These are phyloP conservation scores for Phaenicophaeus curvirostris DNA, from an alignment of 2,797 vertebrate genomes.

Conservation along the genomic window DNA sequence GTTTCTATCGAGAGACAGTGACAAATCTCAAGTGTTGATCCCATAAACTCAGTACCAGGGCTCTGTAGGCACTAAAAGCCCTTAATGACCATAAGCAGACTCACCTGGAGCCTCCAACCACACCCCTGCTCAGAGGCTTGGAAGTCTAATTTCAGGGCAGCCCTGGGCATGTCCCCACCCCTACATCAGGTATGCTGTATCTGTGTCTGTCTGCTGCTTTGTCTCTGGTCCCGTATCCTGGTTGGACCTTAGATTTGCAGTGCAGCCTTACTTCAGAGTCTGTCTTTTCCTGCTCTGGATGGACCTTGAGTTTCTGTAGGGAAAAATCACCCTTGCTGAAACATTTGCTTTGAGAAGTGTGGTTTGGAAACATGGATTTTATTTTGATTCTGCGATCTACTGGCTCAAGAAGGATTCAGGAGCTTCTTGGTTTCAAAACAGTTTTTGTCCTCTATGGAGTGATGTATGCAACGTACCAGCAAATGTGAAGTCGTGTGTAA, in stretches of 20 bases:
- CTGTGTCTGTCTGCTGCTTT: background rate
- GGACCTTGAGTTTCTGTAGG: background rate
- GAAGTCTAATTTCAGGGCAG: background rate
- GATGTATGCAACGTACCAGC: background rate
- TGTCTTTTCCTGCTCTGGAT: background rate
- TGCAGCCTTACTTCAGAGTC: background rate
- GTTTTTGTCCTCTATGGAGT: background rate
- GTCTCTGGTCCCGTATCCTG: background rate
- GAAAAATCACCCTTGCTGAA: background rate
- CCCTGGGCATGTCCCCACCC: accelerated
- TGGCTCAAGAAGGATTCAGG: background rate
- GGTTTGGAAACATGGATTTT: background rate
- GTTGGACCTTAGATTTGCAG: background rate
- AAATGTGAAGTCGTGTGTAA: background rate
- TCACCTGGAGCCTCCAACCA: background rate
- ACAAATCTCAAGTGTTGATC: background rate
- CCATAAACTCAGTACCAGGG: background rate
- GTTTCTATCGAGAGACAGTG: background rate
- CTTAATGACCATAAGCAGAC: background rate
- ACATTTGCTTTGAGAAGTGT: background rate
- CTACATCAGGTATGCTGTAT: accelerated
- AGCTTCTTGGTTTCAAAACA: background rate
- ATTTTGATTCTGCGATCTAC: background rate
- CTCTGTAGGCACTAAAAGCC: background rate
- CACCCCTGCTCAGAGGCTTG: background rate